Evolutionary conservation across 2,797 vertebrate genomes (phyloP).

Genomic region (Parauchenoglanis ngamensis): DNA sequence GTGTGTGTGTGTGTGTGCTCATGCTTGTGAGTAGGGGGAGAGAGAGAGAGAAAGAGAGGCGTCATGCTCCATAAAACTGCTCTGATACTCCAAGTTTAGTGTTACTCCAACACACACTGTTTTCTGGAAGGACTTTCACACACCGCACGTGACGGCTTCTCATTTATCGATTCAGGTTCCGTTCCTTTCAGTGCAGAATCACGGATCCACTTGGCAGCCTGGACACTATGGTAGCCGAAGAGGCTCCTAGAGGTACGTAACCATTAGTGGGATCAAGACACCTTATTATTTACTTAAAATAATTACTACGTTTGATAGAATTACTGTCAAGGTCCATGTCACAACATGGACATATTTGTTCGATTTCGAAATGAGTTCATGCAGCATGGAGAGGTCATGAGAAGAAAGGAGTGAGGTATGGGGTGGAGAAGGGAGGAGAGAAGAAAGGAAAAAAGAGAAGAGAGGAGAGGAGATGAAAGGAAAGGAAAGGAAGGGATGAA

Average conservation of each 20-base stretch:
- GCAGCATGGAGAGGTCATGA: background rate
- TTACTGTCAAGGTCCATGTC: background rate
- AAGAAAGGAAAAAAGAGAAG: too few species aligned
- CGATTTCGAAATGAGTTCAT: background rate
- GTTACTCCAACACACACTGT: constrained; percentile 68
- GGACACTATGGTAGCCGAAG: constrained; percentile 80
- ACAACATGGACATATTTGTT: background rate
- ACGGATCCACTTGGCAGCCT: constrained; percentile 63
- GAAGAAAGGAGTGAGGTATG: background rate
- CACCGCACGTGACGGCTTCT: constrained; percentile 8
- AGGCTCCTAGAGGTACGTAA: constrained; percentile 73
- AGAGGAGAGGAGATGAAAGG: background rate
- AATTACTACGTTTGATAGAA: background rate
- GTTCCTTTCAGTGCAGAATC: constrained; percentile 43
- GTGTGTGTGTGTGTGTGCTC: constrained; percentile 56
- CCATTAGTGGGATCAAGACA: background rate
- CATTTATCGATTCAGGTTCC: constrained; percentile 50
- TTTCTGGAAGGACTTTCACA: constrained; percentile 33
- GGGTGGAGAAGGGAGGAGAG: background rate
- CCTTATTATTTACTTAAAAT: background rate
- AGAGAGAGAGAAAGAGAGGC: constrained; percentile 37
- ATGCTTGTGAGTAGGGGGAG: constrained; percentile 22
- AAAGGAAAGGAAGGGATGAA: background rate
- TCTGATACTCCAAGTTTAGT: constrained; percentile 76
- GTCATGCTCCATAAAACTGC: constrained; percentile 77